These are phyloP conservation scores for Zapornia atra DNA, from an alignment of 2,113 vertebrate genomes.

Conservation along the genomic window DNA sequence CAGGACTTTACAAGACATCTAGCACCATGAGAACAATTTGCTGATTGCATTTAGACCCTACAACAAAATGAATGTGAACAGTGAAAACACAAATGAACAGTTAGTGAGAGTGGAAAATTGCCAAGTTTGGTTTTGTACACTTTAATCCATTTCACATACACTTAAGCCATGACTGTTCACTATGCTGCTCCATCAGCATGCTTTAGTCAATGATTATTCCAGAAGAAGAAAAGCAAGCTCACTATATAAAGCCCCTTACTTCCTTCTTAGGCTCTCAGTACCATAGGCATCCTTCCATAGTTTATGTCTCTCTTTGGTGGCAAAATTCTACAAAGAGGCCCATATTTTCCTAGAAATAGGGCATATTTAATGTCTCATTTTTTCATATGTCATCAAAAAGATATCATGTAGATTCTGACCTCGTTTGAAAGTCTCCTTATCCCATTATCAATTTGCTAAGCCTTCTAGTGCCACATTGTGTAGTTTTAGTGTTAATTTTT, in stretches of 20 bases:
- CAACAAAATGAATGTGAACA: fast-evolving
- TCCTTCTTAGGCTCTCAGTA: neutral
- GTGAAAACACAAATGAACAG: neutral
- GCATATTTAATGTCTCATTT: neutral
- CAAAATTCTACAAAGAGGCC: neutral
- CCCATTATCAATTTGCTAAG: conserved; percentile 54
- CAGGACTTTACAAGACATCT: neutral
- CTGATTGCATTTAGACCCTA: neutral
- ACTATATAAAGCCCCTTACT: neutral
- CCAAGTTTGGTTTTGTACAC: neutral
- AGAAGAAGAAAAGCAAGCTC: neutral
- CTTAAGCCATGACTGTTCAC: neutral
- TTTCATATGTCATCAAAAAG: conserved; percentile 7
- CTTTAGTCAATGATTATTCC: neutral
- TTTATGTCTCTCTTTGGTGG: neutral
- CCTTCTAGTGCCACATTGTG: conserved; percentile 12
- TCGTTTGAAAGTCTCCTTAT: conserved; percentile 29
- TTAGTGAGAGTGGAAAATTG: neutral
- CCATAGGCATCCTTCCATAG: neutral
- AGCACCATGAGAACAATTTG: neutral
- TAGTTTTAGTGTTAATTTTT: conserved; percentile 69
- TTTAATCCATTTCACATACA: neutral
- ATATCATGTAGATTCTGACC: conserved; percentile 5
- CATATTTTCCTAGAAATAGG: neutral
- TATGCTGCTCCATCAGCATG: neutral